These are phyloP conservation scores for Dryococelus australis DNA, from an alignment of 2,888 invertebrate species.

Conservation along the genomic window DNA sequence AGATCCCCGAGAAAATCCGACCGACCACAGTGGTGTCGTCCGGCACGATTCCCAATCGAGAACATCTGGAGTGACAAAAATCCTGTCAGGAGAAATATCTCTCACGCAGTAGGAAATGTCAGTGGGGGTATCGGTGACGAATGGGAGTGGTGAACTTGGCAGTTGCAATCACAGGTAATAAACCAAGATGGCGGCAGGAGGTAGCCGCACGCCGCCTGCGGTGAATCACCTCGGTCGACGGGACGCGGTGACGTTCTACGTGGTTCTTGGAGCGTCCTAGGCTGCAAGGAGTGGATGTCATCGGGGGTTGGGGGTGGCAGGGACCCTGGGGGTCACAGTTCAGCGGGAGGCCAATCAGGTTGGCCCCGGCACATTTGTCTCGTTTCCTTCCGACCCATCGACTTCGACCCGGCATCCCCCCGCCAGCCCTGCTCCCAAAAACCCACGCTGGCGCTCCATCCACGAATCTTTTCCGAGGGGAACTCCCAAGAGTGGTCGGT, in stretches of 20 bases:
- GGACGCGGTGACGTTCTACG: background rate
- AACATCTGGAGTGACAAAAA: too few relatives aligned
- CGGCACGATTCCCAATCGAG: too few relatives aligned
- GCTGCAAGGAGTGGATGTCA: background rate
- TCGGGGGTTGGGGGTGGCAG: background rate
- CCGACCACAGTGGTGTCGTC: too few relatives aligned
- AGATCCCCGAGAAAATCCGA: too few relatives aligned
- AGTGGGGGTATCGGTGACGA: too few relatives aligned
- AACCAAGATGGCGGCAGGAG: too few relatives aligned
- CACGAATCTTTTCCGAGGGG: background rate
- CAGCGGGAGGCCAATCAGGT: background rate
- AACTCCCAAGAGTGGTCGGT: background rate
- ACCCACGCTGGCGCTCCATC: background rate
- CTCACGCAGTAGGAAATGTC: too few relatives aligned
- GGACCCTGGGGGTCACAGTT: background rate
- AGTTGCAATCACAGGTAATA: too few relatives aligned
- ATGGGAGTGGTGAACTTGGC: too few relatives aligned
- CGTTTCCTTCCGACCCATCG: slow-evolving; percentile 38
- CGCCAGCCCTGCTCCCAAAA: background rate
- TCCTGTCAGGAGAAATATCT: too few relatives aligned
- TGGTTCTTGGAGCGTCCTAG: background rate
- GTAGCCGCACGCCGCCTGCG: background rate
- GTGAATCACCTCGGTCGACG: background rate
- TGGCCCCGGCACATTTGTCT: slow-evolving; percentile 35
- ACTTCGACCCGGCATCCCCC: background rate